These are phyloP conservation scores for Danio albolineatus DNA, from an alignment of 2,797 vertebrate species.

Conservation along the genomic window DNA sequence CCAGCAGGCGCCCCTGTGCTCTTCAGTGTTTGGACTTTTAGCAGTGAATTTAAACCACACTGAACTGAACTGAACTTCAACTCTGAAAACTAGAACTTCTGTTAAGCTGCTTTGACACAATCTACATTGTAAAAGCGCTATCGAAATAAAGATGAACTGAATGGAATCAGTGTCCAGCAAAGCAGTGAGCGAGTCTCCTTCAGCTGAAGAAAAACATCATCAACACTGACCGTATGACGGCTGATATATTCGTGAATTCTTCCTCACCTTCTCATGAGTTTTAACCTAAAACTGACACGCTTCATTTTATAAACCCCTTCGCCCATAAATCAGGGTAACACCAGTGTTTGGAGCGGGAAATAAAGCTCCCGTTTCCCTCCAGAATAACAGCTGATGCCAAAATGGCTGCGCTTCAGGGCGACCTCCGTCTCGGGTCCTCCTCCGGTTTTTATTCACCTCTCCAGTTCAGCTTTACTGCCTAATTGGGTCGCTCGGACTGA, in stretches of 20 bases:
- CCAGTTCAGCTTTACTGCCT: conserved; percentile 57
- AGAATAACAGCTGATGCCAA: conserved; percentile 50
- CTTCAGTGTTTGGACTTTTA: too few relatives aligned
- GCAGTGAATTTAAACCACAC: too few relatives aligned
- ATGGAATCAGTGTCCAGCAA: too few relatives aligned
- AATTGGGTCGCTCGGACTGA: conserved; percentile 61
- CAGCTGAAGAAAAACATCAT: conserved; percentile 35
- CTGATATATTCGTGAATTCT: conserved; percentile 56
- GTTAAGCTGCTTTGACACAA: too few relatives aligned
- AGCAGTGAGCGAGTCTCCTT: neutral
- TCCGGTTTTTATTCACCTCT: conserved; percentile 31
- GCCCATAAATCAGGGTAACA: conserved; percentile 64
- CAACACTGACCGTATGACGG: conserved; percentile 22
- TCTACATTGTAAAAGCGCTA: too few relatives aligned
- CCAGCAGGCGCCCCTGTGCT: too few relatives aligned
- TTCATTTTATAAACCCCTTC: conserved; percentile 57
- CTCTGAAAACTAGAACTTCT: too few relatives aligned
- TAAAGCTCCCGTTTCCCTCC: conserved; percentile 55
- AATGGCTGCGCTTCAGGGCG: conserved; percentile 46
- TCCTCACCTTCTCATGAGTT: conserved; percentile 60
- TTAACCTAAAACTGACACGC: conserved; percentile 59
- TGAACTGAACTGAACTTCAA: too few relatives aligned
- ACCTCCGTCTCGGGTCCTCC: conserved; percentile 51
- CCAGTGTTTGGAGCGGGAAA: conserved; percentile 53
- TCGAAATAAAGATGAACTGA: too few relatives aligned